Conservation (phyloP, 2,888 invertebrate genomes). For the Drosophila maculinotata region DNA sequence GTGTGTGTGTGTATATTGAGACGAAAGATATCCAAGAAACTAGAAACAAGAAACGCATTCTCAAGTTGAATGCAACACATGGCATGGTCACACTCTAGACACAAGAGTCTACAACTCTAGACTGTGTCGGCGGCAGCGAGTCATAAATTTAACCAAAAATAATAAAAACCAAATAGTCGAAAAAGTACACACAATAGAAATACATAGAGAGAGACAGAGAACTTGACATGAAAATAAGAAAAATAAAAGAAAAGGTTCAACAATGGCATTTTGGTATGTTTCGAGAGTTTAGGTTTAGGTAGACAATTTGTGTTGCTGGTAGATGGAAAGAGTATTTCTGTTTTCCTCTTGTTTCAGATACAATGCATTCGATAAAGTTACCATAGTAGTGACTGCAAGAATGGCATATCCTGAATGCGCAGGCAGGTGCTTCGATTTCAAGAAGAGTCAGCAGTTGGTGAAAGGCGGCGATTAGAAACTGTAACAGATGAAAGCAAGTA, state of each 20-base stretch:
- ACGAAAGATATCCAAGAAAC: background rate
- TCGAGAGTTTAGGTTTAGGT: constrained; percentile 65
- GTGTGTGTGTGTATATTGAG: background rate
- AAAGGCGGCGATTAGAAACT: constrained; percentile 41
- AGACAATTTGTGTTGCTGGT: constrained; percentile 52
- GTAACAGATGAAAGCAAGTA: constrained; percentile 48
- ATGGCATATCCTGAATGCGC: constrained; percentile 30
- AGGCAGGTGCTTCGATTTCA: constrained; percentile 38
- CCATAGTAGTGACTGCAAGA: constrained; percentile 8
- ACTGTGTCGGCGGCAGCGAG: constrained; percentile 49
- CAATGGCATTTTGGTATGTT: constrained; percentile 58
- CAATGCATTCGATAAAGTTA: constrained; percentile 55
- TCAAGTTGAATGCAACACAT: constrained; percentile 64
- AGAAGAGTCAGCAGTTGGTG: constrained; percentile 18
- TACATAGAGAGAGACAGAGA: constrained; percentile 13
- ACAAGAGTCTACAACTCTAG: constrained; percentile 28
- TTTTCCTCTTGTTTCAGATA: constrained; percentile 15
- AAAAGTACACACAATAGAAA: constrained; percentile 51
- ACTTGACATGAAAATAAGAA: constrained; percentile 35
- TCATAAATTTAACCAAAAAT: constrained; percentile 73
- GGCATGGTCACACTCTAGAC: constrained; percentile 64
- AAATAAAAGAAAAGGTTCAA: constrained; percentile 55
- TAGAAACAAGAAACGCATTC: constrained; percentile 71
- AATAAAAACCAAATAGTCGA: constrained; percentile 79
- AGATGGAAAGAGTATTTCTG: constrained; percentile 27